Conservation (phyloP, 2,113 vertebrate species). For the Chloropsis hardwickii region DNA sequence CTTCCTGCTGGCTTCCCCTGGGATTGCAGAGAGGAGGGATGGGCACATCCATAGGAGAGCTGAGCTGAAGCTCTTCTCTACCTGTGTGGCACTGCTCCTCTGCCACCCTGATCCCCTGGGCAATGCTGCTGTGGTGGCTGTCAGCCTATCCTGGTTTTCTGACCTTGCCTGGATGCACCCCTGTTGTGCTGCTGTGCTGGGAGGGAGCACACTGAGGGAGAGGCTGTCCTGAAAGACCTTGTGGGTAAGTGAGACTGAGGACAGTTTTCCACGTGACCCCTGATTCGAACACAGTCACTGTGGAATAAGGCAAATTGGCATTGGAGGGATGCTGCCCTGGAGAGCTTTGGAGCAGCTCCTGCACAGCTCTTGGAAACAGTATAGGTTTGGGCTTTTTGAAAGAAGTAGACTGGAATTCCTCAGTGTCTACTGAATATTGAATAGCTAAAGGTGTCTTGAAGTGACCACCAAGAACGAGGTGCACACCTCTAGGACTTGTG, state of each 20-base stretch:
- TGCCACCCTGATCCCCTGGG: neutral
- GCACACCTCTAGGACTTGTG: neutral
- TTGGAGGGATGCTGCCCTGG: neutral
- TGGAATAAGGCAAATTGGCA: neutral
- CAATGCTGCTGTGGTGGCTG: neutral
- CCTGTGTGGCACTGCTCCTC: neutral
- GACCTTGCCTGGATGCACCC: neutral
- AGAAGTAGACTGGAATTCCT: neutral
- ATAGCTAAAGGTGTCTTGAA: neutral
- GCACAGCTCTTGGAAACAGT: neutral
- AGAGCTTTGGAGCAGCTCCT: neutral
- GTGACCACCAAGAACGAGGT: neutral
- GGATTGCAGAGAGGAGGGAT: neutral
- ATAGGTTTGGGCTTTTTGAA: neutral
- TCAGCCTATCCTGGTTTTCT: neutral
- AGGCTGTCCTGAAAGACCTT: fast-evolving
- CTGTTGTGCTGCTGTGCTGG: neutral
- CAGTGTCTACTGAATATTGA: too few relatives aligned
- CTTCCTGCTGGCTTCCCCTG: neutral
- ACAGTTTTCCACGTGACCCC: neutral
- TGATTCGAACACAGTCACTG: neutral
- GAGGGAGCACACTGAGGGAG: neutral
- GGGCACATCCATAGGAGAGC: neutral
- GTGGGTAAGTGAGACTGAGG: neutral
- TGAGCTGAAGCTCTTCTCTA: neutral